Conservation (phyloP, 2,113 vertebrate species). For the Ceyx cyanopectus region DNA sequence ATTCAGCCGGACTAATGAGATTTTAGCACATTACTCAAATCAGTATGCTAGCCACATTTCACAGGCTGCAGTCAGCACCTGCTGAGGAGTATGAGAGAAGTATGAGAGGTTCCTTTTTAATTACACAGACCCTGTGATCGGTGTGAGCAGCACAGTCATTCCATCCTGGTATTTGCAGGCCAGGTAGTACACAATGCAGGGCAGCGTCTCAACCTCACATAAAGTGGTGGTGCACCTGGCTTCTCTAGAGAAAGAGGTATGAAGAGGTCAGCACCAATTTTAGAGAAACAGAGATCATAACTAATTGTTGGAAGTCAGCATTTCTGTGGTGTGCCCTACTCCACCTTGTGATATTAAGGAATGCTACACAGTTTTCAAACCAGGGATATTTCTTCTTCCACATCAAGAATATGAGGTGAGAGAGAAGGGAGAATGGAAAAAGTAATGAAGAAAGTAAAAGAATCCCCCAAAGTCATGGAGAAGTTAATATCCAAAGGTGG, state of each 20-base stretch:
- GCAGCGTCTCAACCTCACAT: neutral
- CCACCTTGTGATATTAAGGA: neutral
- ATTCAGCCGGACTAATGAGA: constrained; percentile 7
- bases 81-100: neutral
- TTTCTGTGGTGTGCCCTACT: neutral
- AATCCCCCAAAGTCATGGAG: neutral
- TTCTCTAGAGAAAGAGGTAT: neutral
- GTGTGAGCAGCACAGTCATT: fast-evolving
- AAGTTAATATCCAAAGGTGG: neutral
- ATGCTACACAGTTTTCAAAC: neutral
- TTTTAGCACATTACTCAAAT: neutral
- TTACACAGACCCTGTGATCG: fast-evolving
- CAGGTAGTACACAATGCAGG: neutral
- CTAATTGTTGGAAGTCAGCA: neutral
- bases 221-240: neutral
- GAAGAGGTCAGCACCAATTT: fast-evolving
- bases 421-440: neutral
- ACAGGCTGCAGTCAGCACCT: neutral
- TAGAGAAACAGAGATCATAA: neutral
- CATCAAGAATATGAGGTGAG: neutral
- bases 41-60: neutral
- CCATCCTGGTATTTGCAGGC: neutral
- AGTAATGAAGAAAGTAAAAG: neutral
- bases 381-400: neutral
- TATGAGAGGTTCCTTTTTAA: neutral